These are phyloP conservation scores for Cebus imitator DNA, from an alignment of 2,113 vertebrate genomes.

Conservation along the genomic window DNA sequence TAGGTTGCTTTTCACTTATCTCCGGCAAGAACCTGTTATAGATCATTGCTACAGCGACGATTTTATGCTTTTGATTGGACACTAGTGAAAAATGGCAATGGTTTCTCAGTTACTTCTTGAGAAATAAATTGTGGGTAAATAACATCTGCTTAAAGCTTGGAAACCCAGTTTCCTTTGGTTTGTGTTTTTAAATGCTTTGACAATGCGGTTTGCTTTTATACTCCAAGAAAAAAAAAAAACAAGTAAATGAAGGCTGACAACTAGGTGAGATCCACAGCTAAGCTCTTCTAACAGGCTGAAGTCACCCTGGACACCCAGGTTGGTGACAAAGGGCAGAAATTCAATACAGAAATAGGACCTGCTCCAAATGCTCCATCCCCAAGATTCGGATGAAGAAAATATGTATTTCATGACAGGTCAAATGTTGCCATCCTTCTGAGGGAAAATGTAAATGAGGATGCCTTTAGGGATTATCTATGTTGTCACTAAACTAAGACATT, in stretches of 20 bases:
- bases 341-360: background rate
- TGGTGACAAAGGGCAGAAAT: background rate
- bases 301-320: background rate
- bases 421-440: background rate
- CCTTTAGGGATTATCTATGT: background rate
- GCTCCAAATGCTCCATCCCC: background rate
- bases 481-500: background rate
- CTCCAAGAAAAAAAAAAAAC: slow-evolving; percentile 20
- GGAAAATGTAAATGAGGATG: background rate
- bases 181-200: slow-evolving; percentile 59
- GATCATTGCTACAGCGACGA: accelerated
- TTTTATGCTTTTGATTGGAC: background rate
- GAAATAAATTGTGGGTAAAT: slow-evolving; percentile 51
- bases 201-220: slow-evolving; percentile 49
- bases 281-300: background rate
- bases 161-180: slow-evolving; percentile 63
- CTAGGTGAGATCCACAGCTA: background rate
- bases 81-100: background rate
- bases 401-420: background rate
- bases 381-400: background rate
- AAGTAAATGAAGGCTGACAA: slow-evolving; percentile 40
- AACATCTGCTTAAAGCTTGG: slow-evolving; percentile 45
- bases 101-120: slow-evolving; percentile 52
- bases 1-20: background rate
- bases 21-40: background rate